A percentile compares a stretch with the other conserved stretches of the same genome.
phyloP scores from a whole-genome alignment of 2,113 vertebrate species.

The Drymodes brunneopygia region DNA sequence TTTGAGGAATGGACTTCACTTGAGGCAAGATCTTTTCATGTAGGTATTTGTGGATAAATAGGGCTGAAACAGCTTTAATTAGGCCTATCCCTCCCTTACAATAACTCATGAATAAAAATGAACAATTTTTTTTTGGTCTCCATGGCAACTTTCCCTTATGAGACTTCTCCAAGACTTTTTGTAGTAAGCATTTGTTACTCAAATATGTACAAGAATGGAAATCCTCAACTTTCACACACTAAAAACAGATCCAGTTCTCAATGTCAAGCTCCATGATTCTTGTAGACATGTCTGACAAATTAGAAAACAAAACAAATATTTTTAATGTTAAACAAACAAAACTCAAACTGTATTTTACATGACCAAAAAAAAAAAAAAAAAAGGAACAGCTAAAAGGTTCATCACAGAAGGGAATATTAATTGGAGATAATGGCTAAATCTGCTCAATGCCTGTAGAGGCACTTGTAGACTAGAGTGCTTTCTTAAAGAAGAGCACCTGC shows the following conservation, averaged over 20 bases:
- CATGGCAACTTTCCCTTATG: neutral
- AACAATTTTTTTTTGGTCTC: neutral
- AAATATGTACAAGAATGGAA: neutral
- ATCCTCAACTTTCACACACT: neutral
- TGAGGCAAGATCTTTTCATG: conserved; percentile 22
- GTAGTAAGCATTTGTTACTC: neutral
- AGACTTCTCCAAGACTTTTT: conserved; percentile 3
- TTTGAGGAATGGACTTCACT: conserved; percentile 50
- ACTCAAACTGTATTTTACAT: neutral
- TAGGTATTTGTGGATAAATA: conserved; percentile 42
- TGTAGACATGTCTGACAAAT: neutral
- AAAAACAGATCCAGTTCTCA: neutral
- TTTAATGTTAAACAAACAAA: neutral
- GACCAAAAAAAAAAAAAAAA: neutral
- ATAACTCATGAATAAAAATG: conserved; percentile 55
- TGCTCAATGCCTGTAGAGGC: neutral
- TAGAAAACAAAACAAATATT: neutral
- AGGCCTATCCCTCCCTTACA: conserved; percentile 10
- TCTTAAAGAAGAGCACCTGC: neutral
- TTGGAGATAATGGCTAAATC: neutral
- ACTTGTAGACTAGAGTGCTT: neutral
- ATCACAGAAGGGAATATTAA: neutral
- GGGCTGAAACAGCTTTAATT: conserved; percentile 34
- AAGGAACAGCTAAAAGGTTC: neutral
- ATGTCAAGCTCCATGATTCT: neutral